A percentile compares a stretch with the other conserved stretches of the same genome.
phyloP scores from a whole-genome alignment of 2,113 vertebrate genomes.

The Ceyx cyanopectus region DNA sequence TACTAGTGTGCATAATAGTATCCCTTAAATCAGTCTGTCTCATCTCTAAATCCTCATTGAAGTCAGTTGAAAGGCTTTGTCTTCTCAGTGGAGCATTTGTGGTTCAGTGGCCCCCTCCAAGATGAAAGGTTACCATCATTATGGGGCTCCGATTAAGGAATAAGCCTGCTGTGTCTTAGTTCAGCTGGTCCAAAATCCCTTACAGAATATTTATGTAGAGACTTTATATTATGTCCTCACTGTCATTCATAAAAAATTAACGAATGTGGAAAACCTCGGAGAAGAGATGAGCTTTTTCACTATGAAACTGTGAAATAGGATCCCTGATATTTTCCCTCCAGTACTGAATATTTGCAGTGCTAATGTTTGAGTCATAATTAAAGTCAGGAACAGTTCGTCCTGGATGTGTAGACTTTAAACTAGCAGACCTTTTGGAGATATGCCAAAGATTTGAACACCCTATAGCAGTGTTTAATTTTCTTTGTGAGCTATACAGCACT shows the following conservation, averaged over 20 bases:
- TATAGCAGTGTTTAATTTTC: not conserved
- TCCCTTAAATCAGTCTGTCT: not conserved
- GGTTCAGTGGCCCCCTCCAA: not conserved
- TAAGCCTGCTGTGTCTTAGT: not conserved
- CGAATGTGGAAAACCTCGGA: not conserved
- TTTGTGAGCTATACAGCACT: not conserved
- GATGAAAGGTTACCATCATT: not conserved
- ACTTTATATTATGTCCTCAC: not conserved
- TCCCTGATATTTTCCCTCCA: not conserved
- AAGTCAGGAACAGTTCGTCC: not conserved
- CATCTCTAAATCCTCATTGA: not conserved
- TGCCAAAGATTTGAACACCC: not conserved
- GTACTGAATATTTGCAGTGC: conserved; percentile 9
- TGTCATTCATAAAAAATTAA: not conserved
- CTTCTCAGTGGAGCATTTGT: not conserved
- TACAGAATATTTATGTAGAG: not conserved
- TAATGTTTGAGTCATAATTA: conserved; percentile 5
- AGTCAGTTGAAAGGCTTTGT: conserved; percentile 8
- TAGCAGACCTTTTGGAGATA: not conserved
- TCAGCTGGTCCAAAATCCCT: conserved; percentile 6
- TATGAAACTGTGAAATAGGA: not conserved
- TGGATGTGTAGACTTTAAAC: not conserved
- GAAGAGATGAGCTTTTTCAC: not conserved
- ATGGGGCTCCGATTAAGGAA: not conserved
- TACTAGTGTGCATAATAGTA: not conserved